Conservation (phyloP, 2,888 invertebrate genomes). For the Pterostichus niger region DNA sequence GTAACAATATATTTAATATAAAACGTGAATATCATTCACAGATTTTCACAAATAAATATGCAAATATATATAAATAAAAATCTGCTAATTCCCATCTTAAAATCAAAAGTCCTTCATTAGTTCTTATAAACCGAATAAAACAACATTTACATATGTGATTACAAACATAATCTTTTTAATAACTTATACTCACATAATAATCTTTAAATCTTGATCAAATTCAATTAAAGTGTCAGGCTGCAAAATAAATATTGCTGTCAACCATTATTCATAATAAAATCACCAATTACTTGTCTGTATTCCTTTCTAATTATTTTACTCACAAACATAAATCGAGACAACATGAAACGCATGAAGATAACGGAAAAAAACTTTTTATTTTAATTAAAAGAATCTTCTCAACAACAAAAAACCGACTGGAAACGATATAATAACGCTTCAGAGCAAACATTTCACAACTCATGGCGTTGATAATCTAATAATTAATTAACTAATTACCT, state of each 20-base stretch:
- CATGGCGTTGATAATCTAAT: conserved; percentile 48
- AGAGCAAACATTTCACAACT: conserved; percentile 42
- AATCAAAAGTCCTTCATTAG: no score
- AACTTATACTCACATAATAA: not conserved
- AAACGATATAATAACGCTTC: conserved; percentile 34
- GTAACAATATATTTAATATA: no score
- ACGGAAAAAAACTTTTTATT: conserved; percentile 39
- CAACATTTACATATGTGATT: no score
- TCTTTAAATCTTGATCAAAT: conserved; percentile 31
- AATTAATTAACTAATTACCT: conserved; percentile 56
- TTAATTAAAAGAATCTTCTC: conserved; percentile 38
- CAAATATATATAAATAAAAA: no score
- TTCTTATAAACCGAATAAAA: no score
- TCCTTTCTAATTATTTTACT: conserved; percentile 51
- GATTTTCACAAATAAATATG: no score
- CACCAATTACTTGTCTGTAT: conserved; percentile 21
- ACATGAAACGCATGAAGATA: conserved; percentile 33
- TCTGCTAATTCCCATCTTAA: no score
- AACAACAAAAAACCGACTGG: conserved; percentile 38
- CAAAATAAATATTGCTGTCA: conserved; percentile 28
- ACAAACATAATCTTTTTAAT: not conserved
- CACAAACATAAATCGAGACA: conserved; percentile 32
- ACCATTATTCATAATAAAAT: conserved; percentile 28
- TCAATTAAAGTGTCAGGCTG: conserved; percentile 26
- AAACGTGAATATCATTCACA: no score